Evolutionary conservation across 2,113 vertebrate genomes (phyloP).

Genomic region (Gnathonemus echidnorhynchus): DNA sequence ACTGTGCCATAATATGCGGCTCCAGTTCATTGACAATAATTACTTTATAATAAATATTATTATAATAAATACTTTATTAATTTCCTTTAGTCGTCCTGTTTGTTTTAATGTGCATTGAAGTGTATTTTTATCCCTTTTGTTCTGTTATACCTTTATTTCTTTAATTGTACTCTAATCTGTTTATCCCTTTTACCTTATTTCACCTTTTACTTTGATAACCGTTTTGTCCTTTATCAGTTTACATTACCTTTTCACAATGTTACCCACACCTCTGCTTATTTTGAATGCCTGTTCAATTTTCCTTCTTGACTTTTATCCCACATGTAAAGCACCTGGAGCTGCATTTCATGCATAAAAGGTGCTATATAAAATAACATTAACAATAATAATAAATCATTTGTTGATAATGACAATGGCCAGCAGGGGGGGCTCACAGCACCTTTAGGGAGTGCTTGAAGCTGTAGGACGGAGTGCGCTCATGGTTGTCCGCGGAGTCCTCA

Average conservation of each 20-base stretch:
- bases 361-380: not conserved
- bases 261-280: not conserved
- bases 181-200: not conserved
- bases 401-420: not conserved
- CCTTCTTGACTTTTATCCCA: not conserved
- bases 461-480: conserved; percentile 81
- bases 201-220: not conserved
- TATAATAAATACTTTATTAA: not conserved
- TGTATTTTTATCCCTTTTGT: not conserved
- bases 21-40: not conserved
- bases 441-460: conserved; percentile 89
- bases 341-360: not conserved
- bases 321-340: not conserved
- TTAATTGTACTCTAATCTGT: not conserved
- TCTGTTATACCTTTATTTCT: not conserved
- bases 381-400: not conserved
- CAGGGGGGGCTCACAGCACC: conserved; percentile 52
- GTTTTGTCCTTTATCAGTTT: not conserved
- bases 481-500: conserved; percentile 74
- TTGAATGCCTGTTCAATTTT: not conserved
- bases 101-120: not conserved
- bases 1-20: not conserved
- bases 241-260: not conserved
- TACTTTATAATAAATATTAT: not conserved
- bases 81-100: not conserved